Base-by-base conservation (phyloP, 2,888 invertebrate species). In the Enchytraeus crypticus region DNA sequence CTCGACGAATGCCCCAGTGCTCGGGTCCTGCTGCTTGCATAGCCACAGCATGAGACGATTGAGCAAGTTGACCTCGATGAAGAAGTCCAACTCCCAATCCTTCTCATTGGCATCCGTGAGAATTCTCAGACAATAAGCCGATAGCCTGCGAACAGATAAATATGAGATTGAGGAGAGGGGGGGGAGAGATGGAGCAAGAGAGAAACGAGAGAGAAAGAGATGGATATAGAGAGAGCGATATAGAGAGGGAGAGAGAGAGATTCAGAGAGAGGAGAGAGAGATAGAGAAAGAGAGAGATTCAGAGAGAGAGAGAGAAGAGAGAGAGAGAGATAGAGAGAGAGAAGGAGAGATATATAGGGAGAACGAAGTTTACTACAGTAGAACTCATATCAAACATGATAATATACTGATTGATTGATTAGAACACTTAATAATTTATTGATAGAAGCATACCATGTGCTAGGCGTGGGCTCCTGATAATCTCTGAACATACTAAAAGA, bases 381-480 rank as follows among this genome's bases (percentile, higher is more conserved):
- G n/a, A n/a, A n/a, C n/a, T n/a, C n/a, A n/a, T n/a, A n/a, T n/a
- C n/a, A n/a, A n/a, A n/a, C n/a, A n/a, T n/a, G n/a, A n/a, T n/a
- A n/a, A n/a, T n/a, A n/a, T n/a, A n/a, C n/a, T n/a, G n/a, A n/a
- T n/a, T n/a, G n/a, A n/a, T n/a, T n/a, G n/a, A n/a, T n/a, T n/a
- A n/a, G n/a, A n/a, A n/a, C n/a, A n/a, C n/a, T n/a, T n/a, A n/a
- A n/a, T n/a, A n/a, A n/a, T n/a, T n/a, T n/a, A n/a, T n/a, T n/a
- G n/a, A n/a, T n/a, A n/a, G n/a, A n/a, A n/a, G n/a, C n/a, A n/a
- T 73, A 87, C 93, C 93, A 95, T 74, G 93, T 90, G 70, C 89
- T 90, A 32, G 79, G 76, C 2, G 67, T 68, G 23, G 58, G 45
- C 33, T 64, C 59, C n/a, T 64, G 65, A 58, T 75, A 73, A 65